Percentiles rank a stretch among this genome's conserved stretches.
phyloP scores from a whole-genome alignment of 2,113 vertebrate species.

The Anolis carolinensis region DNA sequence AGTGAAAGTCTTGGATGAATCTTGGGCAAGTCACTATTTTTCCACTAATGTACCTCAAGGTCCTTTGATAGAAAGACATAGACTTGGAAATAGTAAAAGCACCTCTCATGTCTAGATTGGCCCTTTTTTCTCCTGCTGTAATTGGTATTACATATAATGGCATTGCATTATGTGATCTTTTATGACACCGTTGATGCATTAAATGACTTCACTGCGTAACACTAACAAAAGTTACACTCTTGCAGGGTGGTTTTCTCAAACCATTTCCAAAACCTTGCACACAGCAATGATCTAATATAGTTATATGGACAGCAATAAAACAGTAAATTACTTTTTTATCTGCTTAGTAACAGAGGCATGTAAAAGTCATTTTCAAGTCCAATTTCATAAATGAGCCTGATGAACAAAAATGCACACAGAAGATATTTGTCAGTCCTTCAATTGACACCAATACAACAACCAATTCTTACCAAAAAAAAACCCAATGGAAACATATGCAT shows the following conservation, averaged over 20 bases:
- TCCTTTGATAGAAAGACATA: neutral
- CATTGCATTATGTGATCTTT: neutral
- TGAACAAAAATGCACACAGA: neutral
- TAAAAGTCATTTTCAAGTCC: conserved; percentile 1
- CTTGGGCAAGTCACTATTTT: no score
- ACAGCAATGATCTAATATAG: neutral
- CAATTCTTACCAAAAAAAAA: neutral
- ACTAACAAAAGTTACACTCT: neutral
- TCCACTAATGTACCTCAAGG: neutral
- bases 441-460: neutral
- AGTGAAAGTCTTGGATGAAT: neutral
- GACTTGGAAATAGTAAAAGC: no score
- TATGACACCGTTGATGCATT: neutral
- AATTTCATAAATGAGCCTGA: neutral
- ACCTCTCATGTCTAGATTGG: neutral
- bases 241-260: neutral
- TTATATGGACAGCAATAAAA: neutral
- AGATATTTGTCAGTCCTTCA: neutral
- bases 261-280: neutral
- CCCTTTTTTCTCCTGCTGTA: neutral
- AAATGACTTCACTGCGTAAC: neutral
- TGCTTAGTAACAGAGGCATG: neutral
- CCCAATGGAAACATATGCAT: neutral
- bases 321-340: conserved; percentile 18
- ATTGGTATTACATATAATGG: neutral